Conservation (phyloP, 1,140 invertebrate species). For the Colletes latitarsis region DNA sequence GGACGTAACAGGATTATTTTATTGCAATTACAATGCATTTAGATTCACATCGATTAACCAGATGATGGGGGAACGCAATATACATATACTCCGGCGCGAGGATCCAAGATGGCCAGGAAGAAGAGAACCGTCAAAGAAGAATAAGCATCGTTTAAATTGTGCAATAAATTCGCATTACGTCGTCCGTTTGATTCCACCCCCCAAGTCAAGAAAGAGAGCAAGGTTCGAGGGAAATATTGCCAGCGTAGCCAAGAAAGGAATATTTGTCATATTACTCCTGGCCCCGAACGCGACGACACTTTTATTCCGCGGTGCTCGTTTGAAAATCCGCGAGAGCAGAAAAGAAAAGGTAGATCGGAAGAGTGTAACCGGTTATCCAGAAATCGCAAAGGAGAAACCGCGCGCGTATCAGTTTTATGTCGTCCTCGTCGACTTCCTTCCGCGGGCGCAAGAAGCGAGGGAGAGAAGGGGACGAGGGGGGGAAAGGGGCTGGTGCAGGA, state of each 20-base stretch:
- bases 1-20: too few species aligned
- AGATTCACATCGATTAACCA: too few species aligned
- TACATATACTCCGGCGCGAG: too few species aligned
- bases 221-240: too few species aligned
- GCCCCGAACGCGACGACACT: background rate
- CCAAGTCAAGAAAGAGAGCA: too few species aligned
- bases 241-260: background rate
- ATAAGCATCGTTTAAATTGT: too few species aligned
- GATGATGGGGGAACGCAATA: too few species aligned
- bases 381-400: background rate
- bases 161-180: too few species aligned
- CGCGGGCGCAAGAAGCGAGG: constrained; percentile 1
- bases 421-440: constrained; percentile 58
- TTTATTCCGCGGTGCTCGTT: background rate
- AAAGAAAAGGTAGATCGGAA: background rate
- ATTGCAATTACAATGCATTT: too few species aligned
- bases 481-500: constrained; percentile 47
- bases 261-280: background rate
- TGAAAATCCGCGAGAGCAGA: background rate
- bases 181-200: too few species aligned
- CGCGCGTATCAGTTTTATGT: constrained; percentile 40
- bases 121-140: too few species aligned
- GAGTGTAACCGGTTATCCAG: background rate
- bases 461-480: constrained; percentile 1
- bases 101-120: too few species aligned